phyloP scores from a whole-genome alignment of 2,797 vertebrate species.

The Peromyscus nudipes region DNA sequence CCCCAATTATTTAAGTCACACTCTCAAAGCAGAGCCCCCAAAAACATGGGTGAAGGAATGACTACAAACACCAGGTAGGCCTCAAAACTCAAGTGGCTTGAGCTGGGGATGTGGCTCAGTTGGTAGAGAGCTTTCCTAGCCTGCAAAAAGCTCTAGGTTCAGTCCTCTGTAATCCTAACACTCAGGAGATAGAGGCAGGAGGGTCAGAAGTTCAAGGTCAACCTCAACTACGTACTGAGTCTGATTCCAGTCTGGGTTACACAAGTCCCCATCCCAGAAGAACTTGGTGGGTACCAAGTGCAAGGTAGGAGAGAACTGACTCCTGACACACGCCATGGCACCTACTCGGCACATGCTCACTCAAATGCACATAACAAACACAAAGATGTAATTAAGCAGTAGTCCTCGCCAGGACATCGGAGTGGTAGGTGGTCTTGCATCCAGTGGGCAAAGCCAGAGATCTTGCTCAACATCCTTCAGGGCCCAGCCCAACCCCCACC shows the following conservation, averaged over 20 bases:
- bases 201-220: not conserved
- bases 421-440: not conserved
- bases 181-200: not conserved
- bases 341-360: not conserved
- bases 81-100: not conserved
- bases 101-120: not conserved
- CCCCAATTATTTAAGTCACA: not conserved
- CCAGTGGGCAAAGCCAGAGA: no score
- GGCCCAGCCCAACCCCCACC: not conserved
- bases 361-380: not conserved
- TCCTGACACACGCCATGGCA: not conserved
- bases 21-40: not conserved
- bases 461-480: not conserved
- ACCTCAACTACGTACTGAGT: not conserved
- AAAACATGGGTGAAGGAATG: not conserved
- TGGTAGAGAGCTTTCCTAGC: not conserved
- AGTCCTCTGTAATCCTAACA: not conserved
- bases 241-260: not conserved
- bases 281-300: not conserved
- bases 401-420: not conserved
- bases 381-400: not conserved
- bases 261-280: not conserved
- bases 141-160: not conserved
- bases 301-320: not conserved
- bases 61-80: not conserved